Percentiles rank a stretch among this genome's conserved stretches.
phyloP scores from a whole-genome alignment of 1,140 invertebrate genomes.

The Drosophila bifasciata region DNA sequence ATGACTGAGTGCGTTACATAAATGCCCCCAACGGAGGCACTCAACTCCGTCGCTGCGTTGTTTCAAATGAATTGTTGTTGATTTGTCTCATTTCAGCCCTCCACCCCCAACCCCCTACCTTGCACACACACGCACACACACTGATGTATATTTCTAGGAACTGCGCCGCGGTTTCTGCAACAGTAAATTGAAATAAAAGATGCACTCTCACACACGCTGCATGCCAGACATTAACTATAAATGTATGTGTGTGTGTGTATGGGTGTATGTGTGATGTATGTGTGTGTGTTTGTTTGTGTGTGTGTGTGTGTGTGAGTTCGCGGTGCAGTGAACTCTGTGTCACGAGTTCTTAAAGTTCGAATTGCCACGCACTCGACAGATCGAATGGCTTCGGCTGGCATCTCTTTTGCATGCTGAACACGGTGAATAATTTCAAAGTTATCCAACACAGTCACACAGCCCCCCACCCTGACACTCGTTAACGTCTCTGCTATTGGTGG shows the following conservation, averaged over 20 bases:
- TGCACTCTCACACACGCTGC: conserved; percentile 2
- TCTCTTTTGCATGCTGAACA: conserved; percentile 40
- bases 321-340: conserved; percentile 10
- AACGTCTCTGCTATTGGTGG: conserved; percentile 8
- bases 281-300: no score
- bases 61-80: conserved; percentile 75
- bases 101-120: neutral
- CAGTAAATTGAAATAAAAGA: conserved; percentile 73
- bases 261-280: neutral
- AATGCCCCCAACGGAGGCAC: conserved; percentile 33
- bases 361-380: conserved; percentile 27
- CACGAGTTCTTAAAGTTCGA: conserved; percentile 24
- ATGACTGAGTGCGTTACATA: conserved; percentile 72
- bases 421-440: conserved; percentile 48
- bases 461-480: conserved; percentile 49
- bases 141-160: conserved; percentile 58
- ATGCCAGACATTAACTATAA: neutral
- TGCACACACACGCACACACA: conserved; percentile 15
- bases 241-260: conserved; percentile 1
- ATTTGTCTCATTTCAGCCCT: conserved; percentile 48
- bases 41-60: conserved; percentile 15
- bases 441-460: conserved; percentile 21
- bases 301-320: neutral
- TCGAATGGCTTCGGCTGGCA: conserved; percentile 20
- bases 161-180: conserved; percentile 62